Conservation (phyloP, 2,113 vertebrate species). For the Hyaena hyaena region DNA sequence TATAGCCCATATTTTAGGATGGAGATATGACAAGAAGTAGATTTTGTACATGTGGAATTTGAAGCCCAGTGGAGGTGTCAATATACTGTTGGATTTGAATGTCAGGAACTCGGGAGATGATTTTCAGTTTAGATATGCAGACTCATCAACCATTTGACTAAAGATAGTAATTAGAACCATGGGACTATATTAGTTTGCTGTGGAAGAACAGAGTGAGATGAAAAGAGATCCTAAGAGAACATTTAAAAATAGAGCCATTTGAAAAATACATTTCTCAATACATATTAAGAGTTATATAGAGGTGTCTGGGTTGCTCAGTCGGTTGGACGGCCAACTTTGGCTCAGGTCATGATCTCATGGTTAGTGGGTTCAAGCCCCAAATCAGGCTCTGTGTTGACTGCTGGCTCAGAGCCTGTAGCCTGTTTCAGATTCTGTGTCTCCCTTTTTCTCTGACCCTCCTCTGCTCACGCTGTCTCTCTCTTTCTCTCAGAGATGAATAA, state of each 20-base stretch:
- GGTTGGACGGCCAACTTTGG: too few species aligned
- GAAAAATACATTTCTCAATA: neutral
- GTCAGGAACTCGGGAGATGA: neutral
- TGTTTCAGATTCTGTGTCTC: too few species aligned
- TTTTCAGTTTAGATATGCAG: neutral
- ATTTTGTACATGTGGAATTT: neutral
- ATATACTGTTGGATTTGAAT: neutral
- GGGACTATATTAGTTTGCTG: neutral
- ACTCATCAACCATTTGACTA: neutral
- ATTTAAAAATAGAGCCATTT: neutral
- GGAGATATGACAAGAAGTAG: neutral
- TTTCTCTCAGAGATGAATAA: too few species aligned
- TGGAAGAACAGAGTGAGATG: neutral
- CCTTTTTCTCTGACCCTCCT: too few species aligned
- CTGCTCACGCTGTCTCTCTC: too few species aligned
- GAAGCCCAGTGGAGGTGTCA: neutral
- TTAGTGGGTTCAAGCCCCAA: accelerated
- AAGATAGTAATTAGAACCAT: neutral
- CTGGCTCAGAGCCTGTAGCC: too few species aligned
- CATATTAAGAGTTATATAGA: too few species aligned
- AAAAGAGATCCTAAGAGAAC: neutral
- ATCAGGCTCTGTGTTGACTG: too few species aligned
- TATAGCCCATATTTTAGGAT: neutral
- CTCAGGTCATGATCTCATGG: too few species aligned
- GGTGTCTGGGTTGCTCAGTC: too few species aligned